Evolutionary conservation across 2,888 invertebrate species (phyloP).

Genomic region (Schrankia costaestrigalis): DNA sequence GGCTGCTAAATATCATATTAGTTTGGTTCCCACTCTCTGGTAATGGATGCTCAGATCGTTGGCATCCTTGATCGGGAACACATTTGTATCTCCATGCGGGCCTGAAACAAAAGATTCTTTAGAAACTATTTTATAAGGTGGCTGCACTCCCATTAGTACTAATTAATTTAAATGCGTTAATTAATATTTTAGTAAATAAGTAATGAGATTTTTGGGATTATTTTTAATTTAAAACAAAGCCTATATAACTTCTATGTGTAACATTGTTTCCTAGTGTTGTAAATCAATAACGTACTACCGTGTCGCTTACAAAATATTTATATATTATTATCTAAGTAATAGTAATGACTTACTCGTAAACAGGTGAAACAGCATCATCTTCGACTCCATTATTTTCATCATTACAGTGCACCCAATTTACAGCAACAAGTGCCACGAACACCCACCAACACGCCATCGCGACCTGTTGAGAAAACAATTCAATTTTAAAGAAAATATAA

Average conservation of each 20-base stretch:
- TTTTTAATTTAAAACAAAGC: no score
- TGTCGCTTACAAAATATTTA: no score
- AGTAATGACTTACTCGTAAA: constrained; percentile 52
- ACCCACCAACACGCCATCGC: constrained; percentile 45
- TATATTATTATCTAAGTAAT: not conserved
- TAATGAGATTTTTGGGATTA: no score
- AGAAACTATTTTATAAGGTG: not conserved
- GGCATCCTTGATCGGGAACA: constrained; percentile 56
- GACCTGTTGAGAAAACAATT: constrained; percentile 27
- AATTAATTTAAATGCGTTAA: no score
- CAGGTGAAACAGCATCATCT: constrained; percentile 36
- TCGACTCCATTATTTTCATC: constrained; percentile 33
- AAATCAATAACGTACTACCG: no score
- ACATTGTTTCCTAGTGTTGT: no score
- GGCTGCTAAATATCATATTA: constrained; percentile 54
- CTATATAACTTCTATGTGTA: no score
- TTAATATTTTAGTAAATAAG: no score
- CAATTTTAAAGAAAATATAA: not conserved
- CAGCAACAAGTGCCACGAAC: constrained; percentile 36
- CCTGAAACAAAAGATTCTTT: constrained; percentile 35
- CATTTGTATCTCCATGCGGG: constrained; percentile 71
- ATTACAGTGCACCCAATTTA: constrained; percentile 44
- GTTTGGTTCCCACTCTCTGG: constrained; percentile 45
- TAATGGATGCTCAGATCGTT: constrained; percentile 57
- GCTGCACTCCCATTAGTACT: no score